phyloP scores from a whole-genome alignment of 1,140 invertebrate genomes.

The Heliconius melpomene region DNA sequence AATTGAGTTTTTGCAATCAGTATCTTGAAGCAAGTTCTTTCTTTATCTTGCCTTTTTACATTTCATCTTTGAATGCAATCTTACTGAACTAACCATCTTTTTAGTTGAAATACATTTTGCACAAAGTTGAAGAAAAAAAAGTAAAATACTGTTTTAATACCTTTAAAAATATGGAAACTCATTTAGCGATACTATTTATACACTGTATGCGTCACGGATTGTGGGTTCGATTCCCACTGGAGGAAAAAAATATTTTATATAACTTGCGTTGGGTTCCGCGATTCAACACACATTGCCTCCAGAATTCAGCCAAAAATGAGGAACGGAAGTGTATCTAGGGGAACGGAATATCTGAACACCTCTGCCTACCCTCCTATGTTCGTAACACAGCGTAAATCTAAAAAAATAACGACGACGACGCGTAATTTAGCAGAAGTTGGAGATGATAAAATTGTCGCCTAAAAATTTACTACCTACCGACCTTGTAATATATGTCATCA shows the following conservation, averaged over 20 bases:
- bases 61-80: slow-evolving; percentile 13
- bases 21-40: slow-evolving; percentile 11
- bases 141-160: background rate
- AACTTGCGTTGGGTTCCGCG: too few relatives aligned
- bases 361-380: too few relatives aligned
- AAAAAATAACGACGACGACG: background rate
- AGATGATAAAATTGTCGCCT: background rate
- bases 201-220: too few relatives aligned
- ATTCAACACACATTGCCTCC: too few relatives aligned
- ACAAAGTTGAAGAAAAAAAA: background rate
- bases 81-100: slow-evolving; percentile 1
- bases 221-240: too few relatives aligned
- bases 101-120: background rate
- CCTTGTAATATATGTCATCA: background rate
- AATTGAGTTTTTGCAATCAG: slow-evolving; percentile 5
- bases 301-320: too few relatives aligned
- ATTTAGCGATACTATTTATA: too few relatives aligned
- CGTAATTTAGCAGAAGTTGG: background rate
- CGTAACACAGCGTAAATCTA: background rate
- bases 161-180: background rate
- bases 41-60: background rate
- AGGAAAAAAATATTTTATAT: too few relatives aligned
- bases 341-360: too few relatives aligned
- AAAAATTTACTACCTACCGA: background rate
- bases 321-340: too few relatives aligned